These are phyloP conservation scores for Euglossa dilemma DNA, from an alignment of 1,140 invertebrate species.

Conservation along the genomic window DNA sequence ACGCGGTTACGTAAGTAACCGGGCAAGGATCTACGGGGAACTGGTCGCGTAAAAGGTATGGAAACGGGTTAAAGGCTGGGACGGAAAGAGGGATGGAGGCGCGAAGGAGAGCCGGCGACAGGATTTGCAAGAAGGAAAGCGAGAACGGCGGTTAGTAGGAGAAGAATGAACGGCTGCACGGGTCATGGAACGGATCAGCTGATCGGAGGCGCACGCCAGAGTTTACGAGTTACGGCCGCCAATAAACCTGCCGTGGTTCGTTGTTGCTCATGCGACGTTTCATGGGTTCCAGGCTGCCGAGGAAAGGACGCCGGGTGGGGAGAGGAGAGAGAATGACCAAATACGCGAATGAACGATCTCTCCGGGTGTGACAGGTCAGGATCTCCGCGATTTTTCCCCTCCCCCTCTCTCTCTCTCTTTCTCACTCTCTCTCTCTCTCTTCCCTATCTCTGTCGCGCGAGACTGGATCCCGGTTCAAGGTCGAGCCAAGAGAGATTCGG, in stretches of 20 bases:
- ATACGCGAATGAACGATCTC: slow-evolving; percentile 75
- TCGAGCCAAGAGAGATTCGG: neutral
- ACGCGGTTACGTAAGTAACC: neutral
- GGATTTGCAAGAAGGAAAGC: slow-evolving; percentile 11
- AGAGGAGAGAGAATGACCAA: slow-evolving; percentile 63
- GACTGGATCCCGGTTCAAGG: neutral
- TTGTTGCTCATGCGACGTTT: slow-evolving; percentile 80
- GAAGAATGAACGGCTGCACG: slow-evolving; percentile 67
- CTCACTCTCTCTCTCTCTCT: no score
- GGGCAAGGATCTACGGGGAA: no score
- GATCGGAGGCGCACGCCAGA: slow-evolving; percentile 81
- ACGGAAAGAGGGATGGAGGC: neutral
- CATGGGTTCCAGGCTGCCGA: slow-evolving; percentile 73
- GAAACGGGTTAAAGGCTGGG: neutral
- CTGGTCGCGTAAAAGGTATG: no score
- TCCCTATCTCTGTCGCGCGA: neutral
- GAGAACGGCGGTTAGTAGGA: slow-evolving; percentile 68
- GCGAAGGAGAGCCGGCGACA: neutral
- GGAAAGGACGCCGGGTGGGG: slow-evolving; percentile 65
- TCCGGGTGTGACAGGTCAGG: slow-evolving; percentile 39
- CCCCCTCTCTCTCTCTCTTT: neutral
- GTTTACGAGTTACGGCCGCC: slow-evolving; percentile 83
- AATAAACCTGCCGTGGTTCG: slow-evolving; percentile 81
- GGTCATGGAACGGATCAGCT: slow-evolving; percentile 82
- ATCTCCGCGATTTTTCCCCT: neutral